A percentile compares a stretch with the other conserved stretches of the same genome.
Evolutionary conservation across 53 echinoderm and acorn worm species (phyloP).

Genomic region (Holothuria scabra): DNA sequence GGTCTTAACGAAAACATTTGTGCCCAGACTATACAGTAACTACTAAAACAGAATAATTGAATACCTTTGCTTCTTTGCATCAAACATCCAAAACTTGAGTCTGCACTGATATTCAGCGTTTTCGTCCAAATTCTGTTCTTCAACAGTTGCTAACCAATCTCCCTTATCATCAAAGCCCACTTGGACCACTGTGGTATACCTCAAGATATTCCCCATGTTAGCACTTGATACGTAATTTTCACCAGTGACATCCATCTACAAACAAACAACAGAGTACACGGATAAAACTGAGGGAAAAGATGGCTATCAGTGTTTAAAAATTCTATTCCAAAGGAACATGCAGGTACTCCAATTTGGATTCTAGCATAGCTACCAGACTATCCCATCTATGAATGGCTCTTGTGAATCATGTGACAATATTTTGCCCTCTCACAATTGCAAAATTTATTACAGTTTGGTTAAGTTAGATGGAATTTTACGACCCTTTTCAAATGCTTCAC

Average conservation of each 20-base stretch:
- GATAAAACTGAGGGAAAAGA: background rate
- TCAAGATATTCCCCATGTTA: conserved; percentile 69
- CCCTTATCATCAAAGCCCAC: conserved; percentile 78
- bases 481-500: no score
- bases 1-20: no score
- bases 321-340: no score
- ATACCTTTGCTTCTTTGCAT: conserved; percentile 81
- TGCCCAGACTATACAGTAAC: no score
- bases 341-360: no score
- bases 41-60: no score
- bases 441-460: no score
- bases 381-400: no score
- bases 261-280: background rate
- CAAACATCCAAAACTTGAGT: conserved; percentile 92
- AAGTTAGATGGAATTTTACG: no score
- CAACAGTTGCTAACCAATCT: conserved; percentile 86
- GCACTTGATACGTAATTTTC: conserved; percentile 88
- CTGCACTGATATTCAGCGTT: conserved; percentile 72
- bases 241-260: conserved; percentile 84
- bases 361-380: no score
- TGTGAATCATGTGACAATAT: no score
- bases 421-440: no score
- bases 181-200: conserved; percentile 82
- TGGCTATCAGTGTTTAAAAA: background rate
- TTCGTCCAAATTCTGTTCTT: conserved; percentile 81